phyloP scores from a whole-genome alignment of 2,888 invertebrate genomes.

The Stenodera caucasica region DNA sequence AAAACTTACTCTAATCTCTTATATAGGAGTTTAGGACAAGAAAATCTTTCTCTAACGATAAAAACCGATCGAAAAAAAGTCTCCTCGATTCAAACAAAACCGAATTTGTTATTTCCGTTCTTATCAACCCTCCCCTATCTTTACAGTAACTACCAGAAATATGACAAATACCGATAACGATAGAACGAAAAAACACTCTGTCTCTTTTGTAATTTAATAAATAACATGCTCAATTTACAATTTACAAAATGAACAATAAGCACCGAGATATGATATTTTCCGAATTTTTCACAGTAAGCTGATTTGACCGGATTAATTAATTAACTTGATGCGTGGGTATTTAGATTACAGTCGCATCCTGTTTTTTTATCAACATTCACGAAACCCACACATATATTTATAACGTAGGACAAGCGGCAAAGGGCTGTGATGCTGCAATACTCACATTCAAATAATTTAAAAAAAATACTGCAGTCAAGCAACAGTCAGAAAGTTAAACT shows the following conservation, averaged over 20 bases:
- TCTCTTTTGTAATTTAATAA: slow-evolving; percentile 2
- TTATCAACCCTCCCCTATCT: background rate
- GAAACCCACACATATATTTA: background rate
- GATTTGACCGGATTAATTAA: background rate
- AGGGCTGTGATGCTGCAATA: background rate
- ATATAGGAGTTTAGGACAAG: background rate
- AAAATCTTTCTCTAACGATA: background rate
- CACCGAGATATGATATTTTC: background rate
- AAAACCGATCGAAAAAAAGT: background rate
- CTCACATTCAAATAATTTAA: background rate
- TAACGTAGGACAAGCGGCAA: background rate
- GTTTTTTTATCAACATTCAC: background rate
- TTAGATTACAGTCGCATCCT: background rate
- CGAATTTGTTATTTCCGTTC: background rate
- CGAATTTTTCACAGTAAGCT: background rate
- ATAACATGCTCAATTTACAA: slow-evolving; percentile 16
- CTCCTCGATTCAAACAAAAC: background rate
- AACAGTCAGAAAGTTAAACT: no score
- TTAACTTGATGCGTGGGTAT: slow-evolving; percentile 6
- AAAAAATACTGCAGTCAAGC: no score
- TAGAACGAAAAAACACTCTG: background rate
- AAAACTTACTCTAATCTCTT: background rate
- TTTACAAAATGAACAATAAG: slow-evolving; percentile 8
- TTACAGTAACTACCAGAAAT: background rate
- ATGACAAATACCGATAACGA: background rate